A percentile compares a stretch with the other conserved stretches of the same genome.
Conservation (phyloP, 2,888 invertebrate species). For the Trissonchulus sp. region DNA sequence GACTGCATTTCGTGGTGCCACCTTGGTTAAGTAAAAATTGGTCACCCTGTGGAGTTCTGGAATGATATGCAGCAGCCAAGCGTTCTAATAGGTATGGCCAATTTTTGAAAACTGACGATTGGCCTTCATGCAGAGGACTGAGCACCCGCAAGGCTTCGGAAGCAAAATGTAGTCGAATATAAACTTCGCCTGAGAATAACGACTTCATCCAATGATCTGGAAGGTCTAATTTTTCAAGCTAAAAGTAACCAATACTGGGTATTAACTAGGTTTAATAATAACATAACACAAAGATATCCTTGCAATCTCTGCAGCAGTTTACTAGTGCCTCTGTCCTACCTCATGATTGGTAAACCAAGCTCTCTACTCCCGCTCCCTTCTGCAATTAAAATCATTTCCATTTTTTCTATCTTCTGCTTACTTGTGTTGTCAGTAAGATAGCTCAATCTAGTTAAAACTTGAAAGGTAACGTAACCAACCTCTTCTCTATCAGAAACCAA, state of each 20-base stretch:
- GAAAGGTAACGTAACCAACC: not conserved
- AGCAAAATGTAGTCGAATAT: slow-evolving; percentile 78
- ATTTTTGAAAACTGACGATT: slow-evolving; percentile 69
- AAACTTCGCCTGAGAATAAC: slow-evolving; percentile 82
- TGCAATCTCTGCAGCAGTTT: not conserved
- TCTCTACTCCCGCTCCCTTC: no score
- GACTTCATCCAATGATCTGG: slow-evolving; percentile 91
- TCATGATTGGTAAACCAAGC: no score
- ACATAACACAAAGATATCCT: slow-evolving; percentile 26
- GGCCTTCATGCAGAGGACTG: slow-evolving; percentile 60
- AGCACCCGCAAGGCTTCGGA: slow-evolving; percentile 82
- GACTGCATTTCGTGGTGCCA: no score
- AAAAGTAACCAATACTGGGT: slow-evolving; percentile 39
- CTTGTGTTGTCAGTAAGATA: not conserved
- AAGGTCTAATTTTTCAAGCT: slow-evolving; percentile 56
- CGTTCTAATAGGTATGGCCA: slow-evolving; percentile 84
- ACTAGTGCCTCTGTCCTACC: no score
- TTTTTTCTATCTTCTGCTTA: not conserved
- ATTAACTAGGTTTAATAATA: no score
- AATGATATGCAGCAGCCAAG: slow-evolving; percentile 80
- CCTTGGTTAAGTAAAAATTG: no score
- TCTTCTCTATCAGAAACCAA: slow-evolving; percentile 64
- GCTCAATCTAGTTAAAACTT: not conserved
- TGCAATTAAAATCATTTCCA: not conserved
- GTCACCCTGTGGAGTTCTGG: slow-evolving; percentile 18